Percentiles rank a stretch among this genome's conserved stretches.
These are phyloP conservation scores for Athrips mouffetella DNA, from an alignment of 2,888 invertebrate genomes.

Conservation along the genomic window DNA sequence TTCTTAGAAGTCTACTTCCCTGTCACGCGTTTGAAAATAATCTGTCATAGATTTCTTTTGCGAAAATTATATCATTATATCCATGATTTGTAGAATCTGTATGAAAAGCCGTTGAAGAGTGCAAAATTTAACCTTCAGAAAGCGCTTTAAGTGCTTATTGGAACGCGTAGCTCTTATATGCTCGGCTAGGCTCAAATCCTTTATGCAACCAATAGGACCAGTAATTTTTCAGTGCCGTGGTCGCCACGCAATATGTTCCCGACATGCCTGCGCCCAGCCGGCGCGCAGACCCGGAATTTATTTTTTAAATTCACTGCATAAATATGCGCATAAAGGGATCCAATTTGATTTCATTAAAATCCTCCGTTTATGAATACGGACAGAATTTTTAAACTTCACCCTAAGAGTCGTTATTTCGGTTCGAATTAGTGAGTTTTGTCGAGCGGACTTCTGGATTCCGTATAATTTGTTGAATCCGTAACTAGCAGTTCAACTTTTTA, in stretches of 20 bases:
- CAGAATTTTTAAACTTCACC: conserved; percentile 28
- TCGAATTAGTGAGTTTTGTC: conserved; percentile 9
- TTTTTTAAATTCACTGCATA: conserved; percentile 43
- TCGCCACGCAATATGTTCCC: conserved; percentile 31
- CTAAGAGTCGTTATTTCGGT: conserved; percentile 11
- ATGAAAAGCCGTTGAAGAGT: no score
- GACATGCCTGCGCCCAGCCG: conserved; percentile 32
- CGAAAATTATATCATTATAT: no score
- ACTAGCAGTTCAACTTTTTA: background rate
- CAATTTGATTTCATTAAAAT: conserved; percentile 58
- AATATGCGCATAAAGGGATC: conserved; percentile 75
- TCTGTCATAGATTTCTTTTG: no score
- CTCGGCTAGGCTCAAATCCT: no score
- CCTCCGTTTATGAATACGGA: conserved; percentile 39
- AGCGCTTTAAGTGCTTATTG: no score
- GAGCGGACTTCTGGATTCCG: background rate
- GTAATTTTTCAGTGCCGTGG: no score
- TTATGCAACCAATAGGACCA: no score
- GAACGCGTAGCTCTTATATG: no score
- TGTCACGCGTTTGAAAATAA: no score
- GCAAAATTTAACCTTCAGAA: no score
- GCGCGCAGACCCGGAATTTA: conserved; percentile 28
- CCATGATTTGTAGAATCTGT: no score
- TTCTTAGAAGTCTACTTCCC: no score
- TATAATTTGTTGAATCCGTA: conserved; percentile 5